Conservation (phyloP, 2,113 vertebrate genomes). For the Corythoichthys intestinalis region DNA sequence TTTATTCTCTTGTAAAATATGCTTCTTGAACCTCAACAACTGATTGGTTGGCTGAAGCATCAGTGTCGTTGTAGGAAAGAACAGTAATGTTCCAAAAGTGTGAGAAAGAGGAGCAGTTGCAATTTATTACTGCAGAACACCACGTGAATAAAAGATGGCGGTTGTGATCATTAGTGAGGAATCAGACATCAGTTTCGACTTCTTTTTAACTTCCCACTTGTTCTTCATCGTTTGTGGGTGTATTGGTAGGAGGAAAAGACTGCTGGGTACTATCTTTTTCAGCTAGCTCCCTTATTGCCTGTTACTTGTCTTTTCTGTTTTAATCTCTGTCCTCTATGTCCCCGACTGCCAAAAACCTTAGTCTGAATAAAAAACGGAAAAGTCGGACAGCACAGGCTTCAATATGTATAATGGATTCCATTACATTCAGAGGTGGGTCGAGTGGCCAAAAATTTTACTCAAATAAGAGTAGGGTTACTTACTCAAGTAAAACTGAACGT, state of each 20-base stretch:
- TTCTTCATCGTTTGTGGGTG: slow-evolving; percentile 12
- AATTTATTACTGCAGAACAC: slow-evolving; percentile 43
- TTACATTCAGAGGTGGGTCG: too few species aligned
- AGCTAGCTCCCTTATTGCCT: slow-evolving; percentile 19
- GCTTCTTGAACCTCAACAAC: too few species aligned
- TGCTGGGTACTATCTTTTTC: slow-evolving; percentile 33
- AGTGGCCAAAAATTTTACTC: too few species aligned
- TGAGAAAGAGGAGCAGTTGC: slow-evolving; percentile 21
- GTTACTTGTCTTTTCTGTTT: slow-evolving; percentile 29
- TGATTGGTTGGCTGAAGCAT: too few species aligned
- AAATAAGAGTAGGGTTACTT: too few species aligned
- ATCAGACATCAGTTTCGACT: slow-evolving; percentile 30
- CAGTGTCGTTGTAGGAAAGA: neutral
- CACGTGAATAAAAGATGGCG: slow-evolving; percentile 36
- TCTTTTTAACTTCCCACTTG: slow-evolving; percentile 51
- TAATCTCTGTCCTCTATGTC: slow-evolving; percentile 22
- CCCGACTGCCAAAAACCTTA: neutral
- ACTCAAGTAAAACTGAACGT: too few species aligned
- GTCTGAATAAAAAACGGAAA: too few species aligned
- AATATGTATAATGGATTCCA: too few species aligned
- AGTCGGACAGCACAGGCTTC: too few species aligned
- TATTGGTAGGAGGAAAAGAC: slow-evolving; percentile 41
- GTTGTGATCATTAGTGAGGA: slow-evolving; percentile 51
- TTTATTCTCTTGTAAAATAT: too few species aligned
- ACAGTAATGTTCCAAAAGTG: neutral